Evolutionary conservation across 2,797 vertebrate genomes (phyloP), one percentile per base, ranked within the genome.

Genomic region (Astyanax mexicanus): DNA sequence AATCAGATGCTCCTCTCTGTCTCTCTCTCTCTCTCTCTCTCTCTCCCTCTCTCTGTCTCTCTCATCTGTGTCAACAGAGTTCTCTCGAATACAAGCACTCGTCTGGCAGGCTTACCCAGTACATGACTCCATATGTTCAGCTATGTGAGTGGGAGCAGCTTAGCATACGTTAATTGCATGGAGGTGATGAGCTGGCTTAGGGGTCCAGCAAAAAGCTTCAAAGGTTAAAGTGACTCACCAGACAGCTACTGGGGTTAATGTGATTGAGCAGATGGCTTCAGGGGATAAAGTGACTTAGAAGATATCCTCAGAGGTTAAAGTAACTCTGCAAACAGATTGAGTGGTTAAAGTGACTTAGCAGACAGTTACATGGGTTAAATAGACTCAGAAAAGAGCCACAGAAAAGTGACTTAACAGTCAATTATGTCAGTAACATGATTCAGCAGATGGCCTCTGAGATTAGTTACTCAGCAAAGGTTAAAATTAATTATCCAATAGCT

Each of bases 91-190:
- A n/a, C 54, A 75, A 21, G 54, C 23, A 51, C 47, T 80, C 64
- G 57, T 75, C 81, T 81, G 76, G 80, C 73, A 73, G 64, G 67
- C 61, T 78, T 49, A 72, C 81, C 72, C 80, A 51, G 75, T 72
- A 83, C 82, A 79, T 76, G 60, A 52, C 57, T 67, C 68, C 66
- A 64, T 74, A 79, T 83, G 84, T 77, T 85, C 76, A 55, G 81
- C 78, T 78, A 75, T 83, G 84, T 62, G 79, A 81, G 77, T 67
- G 69, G 42, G 72, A 83, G 74, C 84, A 78, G 84, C 86, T 87
- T 84, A 80, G 71, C 64, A 74, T 65, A 84, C 45, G 82, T 82
- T 89, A 87, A 90, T 87, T 89, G 87, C 84, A 78, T 65, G 78
- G 75, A 83, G 79, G 71, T 74, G 79, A 73, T 54, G 66, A 79